Percentiles rank a stretch among this genome's conserved stretches.
Evolutionary conservation across 2,797 vertebrate genomes (phyloP).

Genomic region (Allenopithecus nigroviridis): DNA sequence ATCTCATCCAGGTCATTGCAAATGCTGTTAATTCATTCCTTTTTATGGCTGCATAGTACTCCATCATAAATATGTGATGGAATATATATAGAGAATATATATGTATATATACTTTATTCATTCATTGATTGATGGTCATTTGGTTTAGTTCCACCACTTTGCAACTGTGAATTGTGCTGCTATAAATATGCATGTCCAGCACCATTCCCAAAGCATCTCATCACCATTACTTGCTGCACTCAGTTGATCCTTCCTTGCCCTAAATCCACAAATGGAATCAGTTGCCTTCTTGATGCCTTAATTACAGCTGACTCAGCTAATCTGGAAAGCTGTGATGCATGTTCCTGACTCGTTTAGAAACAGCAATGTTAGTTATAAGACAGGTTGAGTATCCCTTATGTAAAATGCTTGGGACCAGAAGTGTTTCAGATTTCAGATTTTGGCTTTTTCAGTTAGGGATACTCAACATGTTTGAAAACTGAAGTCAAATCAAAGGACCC

Average conservation of each 20-base stretch:
- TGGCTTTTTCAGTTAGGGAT: background rate
- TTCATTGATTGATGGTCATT: background rate
- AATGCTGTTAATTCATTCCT: background rate
- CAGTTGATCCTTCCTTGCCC: slow-evolving; percentile 40
- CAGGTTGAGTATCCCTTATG: background rate
- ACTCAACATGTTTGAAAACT: slow-evolving; percentile 34
- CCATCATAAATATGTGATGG: background rate
- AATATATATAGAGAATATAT: background rate
- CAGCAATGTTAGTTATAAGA: slow-evolving; percentile 16
- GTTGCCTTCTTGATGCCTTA: background rate
- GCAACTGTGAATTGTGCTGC: background rate
- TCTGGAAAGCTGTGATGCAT: slow-evolving; percentile 15
- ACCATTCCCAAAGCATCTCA: slow-evolving; percentile 4
- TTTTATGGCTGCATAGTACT: background rate
- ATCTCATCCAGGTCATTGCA: background rate
- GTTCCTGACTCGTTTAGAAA: slow-evolving; percentile 40
- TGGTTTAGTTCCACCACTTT: background rate
- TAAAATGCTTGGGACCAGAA: background rate
- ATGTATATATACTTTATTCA: background rate
- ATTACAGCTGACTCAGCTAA: slow-evolving; percentile 24
- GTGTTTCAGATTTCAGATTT: background rate
- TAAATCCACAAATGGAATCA: slow-evolving; percentile 36
- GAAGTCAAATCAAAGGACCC: background rate
- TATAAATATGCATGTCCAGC: background rate
- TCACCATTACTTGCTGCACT: background rate